Evolutionary conservation across 2,113 vertebrate genomes (phyloP), one percentile per base, ranked within the genome.

Genomic region (Dissostichus mawsoni): DNA sequence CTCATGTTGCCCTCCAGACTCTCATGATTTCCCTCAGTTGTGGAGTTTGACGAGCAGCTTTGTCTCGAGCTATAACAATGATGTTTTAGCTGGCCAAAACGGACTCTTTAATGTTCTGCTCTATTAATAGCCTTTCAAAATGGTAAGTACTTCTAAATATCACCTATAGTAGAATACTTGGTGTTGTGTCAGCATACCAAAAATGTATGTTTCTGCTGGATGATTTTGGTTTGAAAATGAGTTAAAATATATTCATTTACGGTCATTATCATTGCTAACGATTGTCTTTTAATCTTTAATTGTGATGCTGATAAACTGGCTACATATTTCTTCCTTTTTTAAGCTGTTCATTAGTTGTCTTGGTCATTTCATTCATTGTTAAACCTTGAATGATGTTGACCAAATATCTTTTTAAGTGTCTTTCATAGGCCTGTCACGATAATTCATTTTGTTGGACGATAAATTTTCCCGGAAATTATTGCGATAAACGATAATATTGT

Each of bases 81-180:
- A 73, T 7, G n/a, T 48, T 57, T 66, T 48, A 72, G 23, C 41
- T 52, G 57, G 0, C n/a, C 20, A 44, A 67, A 51, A 47, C 23
- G 10, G 16, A 36, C 29, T 52, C 41, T 33, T 80, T 63, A 23
- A n/a, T 51, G 6, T 29, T 56, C 17, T 41, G 6, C 20, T 47
- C 66, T 89, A 81, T 65, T 69, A 69, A 73, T 83, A 87, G 50
- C 0, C 29, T 51, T 20, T 29, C 41, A 10, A 48, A 70, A 61
- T 44, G 14, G 62, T 44, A 64, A 76, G 18, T 16, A 17, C 7
- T 13, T 74, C 61, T 69, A 64, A 56, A 75, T 29, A 45, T 75
- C 36, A 52, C n/a, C 17, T 18, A 57, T 33, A 11, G 12, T 56
- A 63, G 17, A 45, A 44, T 7, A 23, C 17, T 18, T 14, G 1